These are phyloP conservation scores for Cephalopterus ornatus DNA, from an alignment of 2,113 vertebrate species.

Conservation along the genomic window DNA sequence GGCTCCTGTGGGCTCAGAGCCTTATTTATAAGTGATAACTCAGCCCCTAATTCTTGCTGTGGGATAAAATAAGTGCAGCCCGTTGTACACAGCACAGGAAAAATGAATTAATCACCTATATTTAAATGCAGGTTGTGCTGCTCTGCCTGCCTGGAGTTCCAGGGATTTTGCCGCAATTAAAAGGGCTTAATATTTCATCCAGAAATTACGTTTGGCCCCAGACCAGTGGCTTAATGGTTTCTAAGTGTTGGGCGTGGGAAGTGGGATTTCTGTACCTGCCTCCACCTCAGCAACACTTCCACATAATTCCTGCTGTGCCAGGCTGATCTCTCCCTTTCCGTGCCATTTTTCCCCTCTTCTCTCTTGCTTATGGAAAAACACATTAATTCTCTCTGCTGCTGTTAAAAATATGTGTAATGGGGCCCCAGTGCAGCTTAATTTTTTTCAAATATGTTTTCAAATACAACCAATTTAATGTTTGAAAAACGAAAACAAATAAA, in stretches of 20 bases:
- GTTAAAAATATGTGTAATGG: background rate
- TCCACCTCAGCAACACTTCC: background rate
- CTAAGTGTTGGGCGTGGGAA: background rate
- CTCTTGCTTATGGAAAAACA: background rate
- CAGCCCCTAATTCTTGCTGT: fast-evolving
- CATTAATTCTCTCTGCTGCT: background rate
- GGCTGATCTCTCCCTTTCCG: background rate
- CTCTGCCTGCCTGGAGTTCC: background rate
- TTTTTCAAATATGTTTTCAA: background rate
- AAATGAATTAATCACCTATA: background rate
- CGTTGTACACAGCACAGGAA: fast-evolving
- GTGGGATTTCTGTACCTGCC: background rate
- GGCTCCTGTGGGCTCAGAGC: background rate
- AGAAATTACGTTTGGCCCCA: background rate
- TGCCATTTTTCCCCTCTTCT: background rate
- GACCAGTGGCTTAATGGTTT: background rate
- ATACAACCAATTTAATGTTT: background rate
- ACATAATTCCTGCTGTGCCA: background rate
- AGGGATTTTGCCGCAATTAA: background rate
- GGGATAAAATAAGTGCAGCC: background rate
- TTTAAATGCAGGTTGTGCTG: background rate
- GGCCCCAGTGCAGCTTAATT: fast-evolving
- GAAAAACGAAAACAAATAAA: background rate
- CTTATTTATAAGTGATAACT: background rate
- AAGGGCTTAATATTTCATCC: background rate